A percentile compares a stretch with the other conserved stretches of the same genome.
These are phyloP conservation scores for Halcyon senegalensis DNA, from an alignment of 2,113 vertebrate species.

Conservation along the genomic window DNA sequence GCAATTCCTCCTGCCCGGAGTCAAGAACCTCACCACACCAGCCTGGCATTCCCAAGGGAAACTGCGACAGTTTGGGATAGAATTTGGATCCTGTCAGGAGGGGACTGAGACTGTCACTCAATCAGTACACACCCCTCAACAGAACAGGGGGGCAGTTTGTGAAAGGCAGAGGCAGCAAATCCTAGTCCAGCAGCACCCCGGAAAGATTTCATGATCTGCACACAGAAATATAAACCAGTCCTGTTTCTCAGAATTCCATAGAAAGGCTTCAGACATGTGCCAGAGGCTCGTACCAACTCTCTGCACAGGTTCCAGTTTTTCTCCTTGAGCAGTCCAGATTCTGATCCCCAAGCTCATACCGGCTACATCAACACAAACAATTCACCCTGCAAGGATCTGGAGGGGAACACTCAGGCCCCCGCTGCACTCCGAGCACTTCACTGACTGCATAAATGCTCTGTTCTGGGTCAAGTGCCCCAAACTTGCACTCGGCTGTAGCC, in stretches of 20 bases:
- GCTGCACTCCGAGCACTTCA: not conserved
- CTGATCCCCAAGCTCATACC: not conserved
- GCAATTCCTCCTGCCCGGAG: not conserved
- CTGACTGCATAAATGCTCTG: not conserved
- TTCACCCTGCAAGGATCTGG: not conserved
- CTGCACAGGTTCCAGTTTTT: not conserved
- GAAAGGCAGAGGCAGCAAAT: not conserved
- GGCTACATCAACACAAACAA: not conserved
- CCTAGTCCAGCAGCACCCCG: not conserved
- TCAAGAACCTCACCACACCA: not conserved
- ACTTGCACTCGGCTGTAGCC: not conserved
- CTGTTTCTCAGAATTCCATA: not conserved
- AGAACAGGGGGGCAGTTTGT: not conserved
- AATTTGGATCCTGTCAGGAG: not conserved
- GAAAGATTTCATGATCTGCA: not conserved
- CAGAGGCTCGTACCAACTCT: not conserved
- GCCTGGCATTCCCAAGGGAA: not conserved
- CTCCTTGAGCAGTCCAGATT: not conserved
- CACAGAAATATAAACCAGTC: not conserved
- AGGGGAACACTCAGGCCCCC: not conserved
- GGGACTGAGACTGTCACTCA: not conserved
- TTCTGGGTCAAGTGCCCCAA: not conserved
- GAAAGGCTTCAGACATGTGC: not conserved
- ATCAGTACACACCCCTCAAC: not conserved
- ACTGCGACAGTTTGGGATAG: not conserved